A percentile compares a stretch with the other conserved stretches of the same genome.
phyloP scores from a whole-genome alignment of 2,888 invertebrate genomes.

The Unio pictorum region DNA sequence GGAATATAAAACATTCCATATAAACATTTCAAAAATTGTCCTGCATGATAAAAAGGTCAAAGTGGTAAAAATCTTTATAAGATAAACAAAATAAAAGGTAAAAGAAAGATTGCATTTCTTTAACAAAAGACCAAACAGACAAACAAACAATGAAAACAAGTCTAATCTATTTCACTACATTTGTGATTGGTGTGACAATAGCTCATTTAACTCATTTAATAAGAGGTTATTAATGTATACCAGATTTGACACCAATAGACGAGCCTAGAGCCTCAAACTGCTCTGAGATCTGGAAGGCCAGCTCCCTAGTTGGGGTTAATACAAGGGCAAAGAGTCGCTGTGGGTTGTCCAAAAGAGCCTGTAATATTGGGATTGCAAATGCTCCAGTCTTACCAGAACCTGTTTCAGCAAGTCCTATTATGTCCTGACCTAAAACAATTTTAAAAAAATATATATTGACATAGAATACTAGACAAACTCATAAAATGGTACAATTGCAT shows the following conservation, averaged over 20 bases:
- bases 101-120: too few relatives aligned
- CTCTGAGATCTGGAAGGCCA: conserved; percentile 98
- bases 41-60: too few relatives aligned
- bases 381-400: conserved; percentile 98
- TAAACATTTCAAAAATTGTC: too few relatives aligned
- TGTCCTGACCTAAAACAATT: conserved; percentile 81
- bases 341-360: conserved; percentile 89
- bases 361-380: conserved; percentile 96
- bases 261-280: conserved; percentile 95
- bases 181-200: too few relatives aligned
- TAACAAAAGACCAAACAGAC: too few relatives aligned
- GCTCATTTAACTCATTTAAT: too few relatives aligned
- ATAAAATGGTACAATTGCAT: background rate
- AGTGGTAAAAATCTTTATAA: too few relatives aligned
- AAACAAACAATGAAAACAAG: too few relatives aligned
- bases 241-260: conserved; percentile 92
- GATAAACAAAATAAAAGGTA: too few relatives aligned
- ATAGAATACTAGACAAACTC: background rate
- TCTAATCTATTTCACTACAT: too few relatives aligned
- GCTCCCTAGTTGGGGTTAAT: conserved; percentile 95
- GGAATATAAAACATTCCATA: too few relatives aligned
- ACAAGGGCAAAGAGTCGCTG: conserved; percentile 88
- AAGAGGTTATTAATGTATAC: conserved; percentile 56
- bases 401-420: conserved; percentile 85
- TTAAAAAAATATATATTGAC: background rate